Evolutionary conservation across 2,888 invertebrate species (phyloP), one percentile per base, ranked within the genome.

Genomic region (Nemotelus pantherinus): DNA sequence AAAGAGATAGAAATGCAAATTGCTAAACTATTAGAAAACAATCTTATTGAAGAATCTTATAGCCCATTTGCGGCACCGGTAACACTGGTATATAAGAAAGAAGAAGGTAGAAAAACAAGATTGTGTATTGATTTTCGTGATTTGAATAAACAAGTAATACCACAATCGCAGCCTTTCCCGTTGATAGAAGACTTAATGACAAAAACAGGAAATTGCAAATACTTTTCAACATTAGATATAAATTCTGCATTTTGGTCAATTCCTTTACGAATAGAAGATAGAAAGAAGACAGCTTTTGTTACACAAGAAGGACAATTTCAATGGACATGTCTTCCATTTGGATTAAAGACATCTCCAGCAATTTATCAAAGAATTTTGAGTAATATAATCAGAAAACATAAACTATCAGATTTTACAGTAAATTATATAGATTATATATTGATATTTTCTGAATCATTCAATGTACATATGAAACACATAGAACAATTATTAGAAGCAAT

Each of bases 241-340:
- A 79, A 78, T 63, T 81, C 80, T 45, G 80, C 80, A 64, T 81
- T 81, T 78, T 80, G 77, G 79, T 80, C 79, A 48, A 80, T 80
- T 44, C 78, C 79, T n/a, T n/a, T n/a, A n/a, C n/a, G n/a, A n/a
- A n/a, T 70, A 41, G 70, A 80, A 79, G 80, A 81, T 77, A 77
- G 78, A 68, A 60, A 71, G 67, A 81, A 80, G 65, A 81, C 80
- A 45, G 80, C 67, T 76, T 81, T 81, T 76, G 79, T 80, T 48
- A 81, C 80, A 41, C 81, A 82, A 74, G 79, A 80, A 68, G 81
- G 81, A 3, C 78, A 81, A 67, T 82, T 79, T 60, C 80, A 81
- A 80, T 80, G 81, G 80, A 81, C 80, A 4, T 80, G 80, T 58
- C 53, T 80, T 25, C 78, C 80, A n/a, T 81, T 80, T 77, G 80